Evolutionary conservation across 2,888 invertebrate genomes (phyloP).

Genomic region (Xestia xanthographa): DNA sequence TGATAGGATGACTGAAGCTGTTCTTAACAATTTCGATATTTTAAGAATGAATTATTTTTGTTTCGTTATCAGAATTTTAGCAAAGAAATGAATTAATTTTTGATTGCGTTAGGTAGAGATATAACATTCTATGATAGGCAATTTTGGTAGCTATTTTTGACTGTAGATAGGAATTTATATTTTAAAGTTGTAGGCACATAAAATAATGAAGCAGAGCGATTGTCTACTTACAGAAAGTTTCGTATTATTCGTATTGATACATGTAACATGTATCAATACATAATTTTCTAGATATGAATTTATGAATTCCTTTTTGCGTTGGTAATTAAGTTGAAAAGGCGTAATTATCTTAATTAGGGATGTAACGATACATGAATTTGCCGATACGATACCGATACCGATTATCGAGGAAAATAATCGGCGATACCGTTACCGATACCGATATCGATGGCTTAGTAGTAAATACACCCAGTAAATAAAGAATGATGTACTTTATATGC

Average conservation of each 20-base stretch:
- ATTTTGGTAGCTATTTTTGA: too few species aligned
- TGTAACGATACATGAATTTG: too few species aligned
- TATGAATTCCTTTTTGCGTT: not conserved
- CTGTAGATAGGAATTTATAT: not conserved
- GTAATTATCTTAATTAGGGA: too few species aligned
- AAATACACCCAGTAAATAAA: too few species aligned
- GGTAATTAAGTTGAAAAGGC: not conserved
- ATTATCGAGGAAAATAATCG: too few species aligned
- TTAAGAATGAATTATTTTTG: not conserved
- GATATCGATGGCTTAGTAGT: too few species aligned
- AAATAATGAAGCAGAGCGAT: not conserved
- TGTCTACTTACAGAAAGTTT: not conserved
- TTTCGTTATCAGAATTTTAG: not conserved
- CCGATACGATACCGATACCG: too few species aligned
- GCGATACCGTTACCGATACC: too few species aligned
- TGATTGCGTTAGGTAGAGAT: not conserved
- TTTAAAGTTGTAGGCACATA: not conserved
- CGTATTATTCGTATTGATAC: not conserved
- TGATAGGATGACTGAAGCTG: conserved; percentile 21
- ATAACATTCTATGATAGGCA: not conserved
- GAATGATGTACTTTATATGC: too few species aligned
- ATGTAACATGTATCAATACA: not conserved
- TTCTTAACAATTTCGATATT: conserved; percentile 36
- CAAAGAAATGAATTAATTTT: not conserved
- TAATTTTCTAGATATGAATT: not conserved